These are phyloP conservation scores for Brachypodius melanocephalos DNA, from an alignment of 2,113 vertebrate species.

Conservation along the genomic window DNA sequence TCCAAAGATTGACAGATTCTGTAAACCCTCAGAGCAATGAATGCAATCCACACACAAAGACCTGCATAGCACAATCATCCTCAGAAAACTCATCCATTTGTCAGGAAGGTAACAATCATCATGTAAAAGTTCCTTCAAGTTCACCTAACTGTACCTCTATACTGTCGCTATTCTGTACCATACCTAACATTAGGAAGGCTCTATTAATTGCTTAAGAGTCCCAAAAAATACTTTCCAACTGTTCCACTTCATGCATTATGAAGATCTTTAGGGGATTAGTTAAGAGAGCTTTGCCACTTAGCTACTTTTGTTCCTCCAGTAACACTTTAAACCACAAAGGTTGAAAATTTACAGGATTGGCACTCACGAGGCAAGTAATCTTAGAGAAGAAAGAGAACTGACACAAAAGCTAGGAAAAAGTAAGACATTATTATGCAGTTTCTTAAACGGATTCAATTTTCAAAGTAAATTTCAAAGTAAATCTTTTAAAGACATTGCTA, in stretches of 20 bases:
- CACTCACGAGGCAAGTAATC: not conserved
- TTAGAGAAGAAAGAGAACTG: not conserved
- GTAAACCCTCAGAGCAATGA: not conserved
- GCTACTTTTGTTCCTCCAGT: not conserved
- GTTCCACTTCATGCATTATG: not conserved
- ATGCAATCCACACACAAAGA: not conserved
- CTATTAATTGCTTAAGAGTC: not conserved
- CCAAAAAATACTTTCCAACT: not conserved
- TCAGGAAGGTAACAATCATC: not conserved
- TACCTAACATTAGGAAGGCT: not conserved
- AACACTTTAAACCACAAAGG: not conserved
- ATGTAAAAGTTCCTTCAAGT: not conserved
- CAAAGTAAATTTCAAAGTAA: not conserved
- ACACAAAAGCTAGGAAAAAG: not conserved
- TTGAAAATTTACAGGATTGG: not conserved
- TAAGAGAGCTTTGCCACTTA: not conserved
- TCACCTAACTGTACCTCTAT: not conserved
- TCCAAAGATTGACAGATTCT: not conserved
- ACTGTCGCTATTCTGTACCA: not conserved
- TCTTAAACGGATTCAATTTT: not conserved
- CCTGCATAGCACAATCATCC: not conserved
- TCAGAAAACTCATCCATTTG: not conserved
- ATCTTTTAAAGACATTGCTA: not conserved
- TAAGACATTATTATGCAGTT: not conserved
- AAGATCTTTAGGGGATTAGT: not conserved